Evolutionary conservation across 2,113 vertebrate species (phyloP), one percentile per base, ranked within the genome.

Genomic region (Butorides virescens): DNA sequence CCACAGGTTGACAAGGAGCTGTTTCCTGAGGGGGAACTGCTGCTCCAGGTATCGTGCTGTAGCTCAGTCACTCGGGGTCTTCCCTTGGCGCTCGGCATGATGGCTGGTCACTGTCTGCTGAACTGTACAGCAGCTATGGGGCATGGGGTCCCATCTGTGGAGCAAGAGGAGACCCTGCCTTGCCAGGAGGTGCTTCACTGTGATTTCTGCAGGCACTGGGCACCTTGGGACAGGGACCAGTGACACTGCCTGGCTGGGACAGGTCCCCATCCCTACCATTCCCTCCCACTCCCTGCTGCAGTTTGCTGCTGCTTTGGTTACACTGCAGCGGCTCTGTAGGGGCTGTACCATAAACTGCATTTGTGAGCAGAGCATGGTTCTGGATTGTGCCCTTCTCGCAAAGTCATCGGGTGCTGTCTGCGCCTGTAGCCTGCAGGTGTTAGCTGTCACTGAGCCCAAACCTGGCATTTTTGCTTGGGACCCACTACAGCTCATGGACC

Each of bases 11-110:
- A 98, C 19, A 92, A 88, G 15, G 97, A 98, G 73, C 91, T 49
- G 56, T 97, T 99, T 95, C 97, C 97, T 1, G 99, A 99, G 94
- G 98, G 98, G 25, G 97, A 99, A 14, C 91, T 99, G 88, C 97
- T 99, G 93, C 98, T 99, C 23, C 98, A 99, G 98, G 98, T 99
- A 92, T 21, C 0, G 3, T 71, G 46, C 44, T 1, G 0, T 29
- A 37, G 6, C 39, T 77, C 9, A 3, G 25, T 16, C 8, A 1
- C 19, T 49, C 20, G n/a, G 37, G 30, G 10, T 77, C 17, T 26
- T 52, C n/a, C 44, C 23, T 70, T 29, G 30, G 21, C 1, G 1
- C 18, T 4, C 1, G 34, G 22, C 52, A 46, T 0, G 1, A 29
- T 0, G 8, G 15, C 65, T 49, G 16, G 46, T 44, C n/a, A n/a